Percentiles rank a stretch among this genome's conserved stretches.
phyloP scores from a whole-genome alignment of 2,113 vertebrate genomes.

The Mirounga angustirostris region DNA sequence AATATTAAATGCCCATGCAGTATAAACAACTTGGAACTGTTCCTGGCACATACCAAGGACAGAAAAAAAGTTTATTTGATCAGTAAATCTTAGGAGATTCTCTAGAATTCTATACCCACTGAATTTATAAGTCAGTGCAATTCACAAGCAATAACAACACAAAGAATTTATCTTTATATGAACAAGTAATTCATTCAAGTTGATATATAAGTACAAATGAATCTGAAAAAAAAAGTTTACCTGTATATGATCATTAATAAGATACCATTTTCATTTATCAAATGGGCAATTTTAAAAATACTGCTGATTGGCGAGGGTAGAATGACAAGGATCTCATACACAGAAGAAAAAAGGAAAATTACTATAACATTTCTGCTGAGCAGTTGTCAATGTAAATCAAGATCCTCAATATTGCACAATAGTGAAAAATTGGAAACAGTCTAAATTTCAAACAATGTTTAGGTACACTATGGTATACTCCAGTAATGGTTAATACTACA shows the following conservation, averaged over 20 bases:
- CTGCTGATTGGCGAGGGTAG: neutral
- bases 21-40: neutral
- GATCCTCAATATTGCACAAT: neutral
- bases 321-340: neutral
- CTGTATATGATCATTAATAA: neutral
- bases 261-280: neutral
- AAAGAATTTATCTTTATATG: neutral
- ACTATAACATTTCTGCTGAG: slow-evolving; percentile 6
- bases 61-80: neutral
- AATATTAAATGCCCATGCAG: neutral
- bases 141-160: neutral
- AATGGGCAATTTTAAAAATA: neutral
- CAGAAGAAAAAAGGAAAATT: neutral
- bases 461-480: neutral
- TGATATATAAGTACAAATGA: neutral
- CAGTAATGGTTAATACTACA: neutral
- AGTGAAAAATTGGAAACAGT: neutral
- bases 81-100: neutral
- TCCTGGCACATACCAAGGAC: neutral
- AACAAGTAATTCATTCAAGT: slow-evolving; percentile 6
- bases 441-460: neutral
- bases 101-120: neutral
- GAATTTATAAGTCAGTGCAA: neutral
- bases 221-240: neutral
- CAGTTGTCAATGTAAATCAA: neutral